Evolutionary conservation across 2,888 invertebrate species (phyloP).

Genomic region (Seira sanloemensis): DNA sequence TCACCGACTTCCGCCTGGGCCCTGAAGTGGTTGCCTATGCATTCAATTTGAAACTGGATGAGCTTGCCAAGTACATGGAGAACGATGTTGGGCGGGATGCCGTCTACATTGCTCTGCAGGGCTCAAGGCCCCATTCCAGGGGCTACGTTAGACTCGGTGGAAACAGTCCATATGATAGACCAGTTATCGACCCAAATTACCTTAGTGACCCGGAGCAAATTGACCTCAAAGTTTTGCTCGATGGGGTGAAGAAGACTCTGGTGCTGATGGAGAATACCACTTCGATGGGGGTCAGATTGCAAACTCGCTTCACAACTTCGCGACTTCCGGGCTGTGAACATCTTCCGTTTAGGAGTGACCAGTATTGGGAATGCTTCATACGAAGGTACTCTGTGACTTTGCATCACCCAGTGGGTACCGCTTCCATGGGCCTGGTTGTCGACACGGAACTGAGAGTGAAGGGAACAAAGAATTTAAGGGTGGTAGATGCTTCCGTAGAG

Average conservation of each 20-base stretch:
- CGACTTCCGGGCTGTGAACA: conserved; percentile 43
- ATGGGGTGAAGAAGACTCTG: conserved; percentile 62
- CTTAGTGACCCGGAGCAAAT: conserved; percentile 55
- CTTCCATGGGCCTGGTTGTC: conserved; percentile 66
- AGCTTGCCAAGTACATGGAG: conserved; percentile 47
- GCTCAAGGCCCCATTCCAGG: conserved; percentile 56
- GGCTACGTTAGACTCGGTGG: conserved; percentile 64
- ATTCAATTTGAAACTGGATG: conserved; percentile 63
- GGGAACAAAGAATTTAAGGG: conserved; percentile 59
- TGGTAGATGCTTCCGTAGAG: conserved; percentile 61
- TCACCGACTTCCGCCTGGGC: conserved; percentile 46
- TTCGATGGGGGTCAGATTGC: conserved; percentile 33
- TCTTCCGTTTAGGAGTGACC: conserved; percentile 31
- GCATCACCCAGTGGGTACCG: conserved; percentile 65
- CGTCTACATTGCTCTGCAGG: conserved; percentile 45
- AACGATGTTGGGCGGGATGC: conserved; percentile 34
- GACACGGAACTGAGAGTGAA: conserved; percentile 65
- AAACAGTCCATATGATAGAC: conserved; percentile 61
- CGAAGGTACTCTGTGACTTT: conserved; percentile 62
- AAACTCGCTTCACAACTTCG: conserved; percentile 52
- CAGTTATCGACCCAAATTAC: conserved; percentile 70
- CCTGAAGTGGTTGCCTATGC: conserved; percentile 37
- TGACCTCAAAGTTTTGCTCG: conserved; percentile 66
- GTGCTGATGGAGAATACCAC: conserved; percentile 63
- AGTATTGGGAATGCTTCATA: conserved; percentile 68